Evolutionary conservation across 2,113 vertebrate genomes (phyloP), one percentile per base, ranked within the genome.

Genomic region (Hyaena hyaena): DNA sequence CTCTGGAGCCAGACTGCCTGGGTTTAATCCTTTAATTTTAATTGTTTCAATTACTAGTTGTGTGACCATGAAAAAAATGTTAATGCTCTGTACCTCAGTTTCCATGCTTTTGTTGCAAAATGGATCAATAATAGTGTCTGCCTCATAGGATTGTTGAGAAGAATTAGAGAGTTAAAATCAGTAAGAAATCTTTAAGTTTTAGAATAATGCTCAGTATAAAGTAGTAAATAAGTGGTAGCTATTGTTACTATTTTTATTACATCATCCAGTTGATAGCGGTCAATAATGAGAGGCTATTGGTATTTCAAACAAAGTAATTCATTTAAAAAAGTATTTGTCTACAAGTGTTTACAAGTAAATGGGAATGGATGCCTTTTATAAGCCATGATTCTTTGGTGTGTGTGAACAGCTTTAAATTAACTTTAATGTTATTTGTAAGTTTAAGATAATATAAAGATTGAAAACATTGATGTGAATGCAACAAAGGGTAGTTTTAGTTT

Each of bases 371-470:
- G 55, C 10, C 31, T 88, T 88, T 95, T 91, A 58, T 0, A 95
- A 88, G 17, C 31, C 28, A 50, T 55, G 26, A 0, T 8, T 17
- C 39, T 85, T 74, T 80, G 45, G 63, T 63, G 94, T 17, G 76
- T 53, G 77, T 39, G 71, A 69, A 80, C n/a, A 55, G 1, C 76
- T 84, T 92, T n/a, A 65, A 94, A 53, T 76, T 71, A 43, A 9
- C 11, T 15, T 81, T 65, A 85, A 76, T 86, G 19, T 58, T 88
- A 88, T 85, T 81, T 81, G 17, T 73, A 88, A 83, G 79, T 93
- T 93, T 55, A 93, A 77, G 17, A 71, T 63, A 80, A 79, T 77
- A 66, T 63, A 93, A 96, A 90, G 6, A 94, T 58, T 55, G 31
- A 65, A 82, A 93, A 45, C 5, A 74, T 39, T 83, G 43, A 83